phyloP scores from a whole-genome alignment of 1,140 invertebrate species.

The Neocloeon triangulifer region DNA sequence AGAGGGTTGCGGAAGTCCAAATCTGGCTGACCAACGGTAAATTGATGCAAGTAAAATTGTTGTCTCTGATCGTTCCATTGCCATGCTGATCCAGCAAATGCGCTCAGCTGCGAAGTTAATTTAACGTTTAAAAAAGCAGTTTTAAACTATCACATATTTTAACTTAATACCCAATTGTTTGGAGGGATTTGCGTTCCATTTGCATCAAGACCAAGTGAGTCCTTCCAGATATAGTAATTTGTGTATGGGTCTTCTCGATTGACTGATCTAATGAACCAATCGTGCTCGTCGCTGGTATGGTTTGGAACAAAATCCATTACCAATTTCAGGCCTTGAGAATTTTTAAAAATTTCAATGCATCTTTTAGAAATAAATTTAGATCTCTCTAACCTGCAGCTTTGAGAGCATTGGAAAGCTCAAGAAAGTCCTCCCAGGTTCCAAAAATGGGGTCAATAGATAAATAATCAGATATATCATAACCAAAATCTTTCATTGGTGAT shows the following conservation, averaged over 20 bases:
- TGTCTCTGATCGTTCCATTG: constrained; percentile 33
- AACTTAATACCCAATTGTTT: constrained; percentile 27
- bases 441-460: constrained; percentile 40
- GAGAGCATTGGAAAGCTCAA: too few relatives aligned
- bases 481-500: constrained; percentile 41
- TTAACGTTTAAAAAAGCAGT: too few relatives aligned
- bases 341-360: too few relatives aligned
- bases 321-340: constrained; percentile 22
- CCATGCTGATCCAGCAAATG: constrained; percentile 47
- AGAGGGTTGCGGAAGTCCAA: constrained; percentile 40
- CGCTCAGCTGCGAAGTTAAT: constrained; percentile 31
- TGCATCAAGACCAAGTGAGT: constrained; percentile 9
- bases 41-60: constrained; percentile 55
- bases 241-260: constrained; percentile 13
- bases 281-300: constrained; percentile 22
- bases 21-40: constrained; percentile 44
- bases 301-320: constrained; percentile 29
- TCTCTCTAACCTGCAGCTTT: too few relatives aligned
- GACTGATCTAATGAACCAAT: constrained; percentile 20
- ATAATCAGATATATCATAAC: constrained; percentile 58
- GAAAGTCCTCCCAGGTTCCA: constrained; percentile 49
- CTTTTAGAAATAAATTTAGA: too few relatives aligned
- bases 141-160: too few relatives aligned
- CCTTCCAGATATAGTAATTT: constrained; percentile 23
- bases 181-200: constrained; percentile 11